Percentiles rank a stretch among this genome's conserved stretches.
These are phyloP conservation scores for Rhagium mordax DNA, from an alignment of 2,888 invertebrate species.

Conservation along the genomic window DNA sequence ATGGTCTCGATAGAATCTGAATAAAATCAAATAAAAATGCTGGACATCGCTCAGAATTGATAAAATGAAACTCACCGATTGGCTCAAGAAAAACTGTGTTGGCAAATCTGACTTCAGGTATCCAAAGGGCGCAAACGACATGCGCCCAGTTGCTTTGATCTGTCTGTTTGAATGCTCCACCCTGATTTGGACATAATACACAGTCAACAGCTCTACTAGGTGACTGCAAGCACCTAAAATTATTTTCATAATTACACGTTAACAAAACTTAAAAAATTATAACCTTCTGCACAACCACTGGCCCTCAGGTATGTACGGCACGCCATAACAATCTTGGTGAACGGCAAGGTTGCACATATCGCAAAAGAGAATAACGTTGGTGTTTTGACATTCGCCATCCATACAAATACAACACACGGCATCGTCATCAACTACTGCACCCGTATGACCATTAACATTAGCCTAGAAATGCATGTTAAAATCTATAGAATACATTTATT, in stretches of 20 bases:
- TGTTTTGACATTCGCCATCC: slow-evolving; percentile 99
- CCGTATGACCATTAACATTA: slow-evolving; percentile 78
- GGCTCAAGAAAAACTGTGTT: slow-evolving; percentile 99
- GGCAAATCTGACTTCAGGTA: slow-evolving; percentile 98
- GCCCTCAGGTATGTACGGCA: slow-evolving; percentile 75
- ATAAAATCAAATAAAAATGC: slow-evolving; percentile 16
- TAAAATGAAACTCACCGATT: slow-evolving; percentile 75
- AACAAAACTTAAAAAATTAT: too few species aligned
- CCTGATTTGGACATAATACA: slow-evolving; percentile 97
- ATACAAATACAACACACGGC: slow-evolving; percentile 99
- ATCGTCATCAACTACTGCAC: slow-evolving; percentile 94
- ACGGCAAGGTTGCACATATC: slow-evolving; percentile 99
- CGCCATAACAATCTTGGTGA: slow-evolving; percentile 99
- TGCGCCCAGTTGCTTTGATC: slow-evolving; percentile 98
- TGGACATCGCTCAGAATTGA: neutral
- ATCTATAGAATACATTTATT: too few species aligned
- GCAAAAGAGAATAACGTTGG: slow-evolving; percentile 98
- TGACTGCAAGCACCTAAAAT: slow-evolving; percentile 88
- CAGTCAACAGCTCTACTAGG: slow-evolving; percentile 97
- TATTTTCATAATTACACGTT: neutral
- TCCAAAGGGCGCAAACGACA: slow-evolving; percentile 99
- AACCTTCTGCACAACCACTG: slow-evolving; percentile 93
- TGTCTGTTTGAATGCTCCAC: slow-evolving; percentile 99
- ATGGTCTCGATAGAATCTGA: slow-evolving; percentile 95
- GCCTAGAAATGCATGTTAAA: slow-evolving; percentile 72